Base-by-base conservation (phyloP, 2,888 invertebrate genomes). In the Venusia cambrica region DNA sequence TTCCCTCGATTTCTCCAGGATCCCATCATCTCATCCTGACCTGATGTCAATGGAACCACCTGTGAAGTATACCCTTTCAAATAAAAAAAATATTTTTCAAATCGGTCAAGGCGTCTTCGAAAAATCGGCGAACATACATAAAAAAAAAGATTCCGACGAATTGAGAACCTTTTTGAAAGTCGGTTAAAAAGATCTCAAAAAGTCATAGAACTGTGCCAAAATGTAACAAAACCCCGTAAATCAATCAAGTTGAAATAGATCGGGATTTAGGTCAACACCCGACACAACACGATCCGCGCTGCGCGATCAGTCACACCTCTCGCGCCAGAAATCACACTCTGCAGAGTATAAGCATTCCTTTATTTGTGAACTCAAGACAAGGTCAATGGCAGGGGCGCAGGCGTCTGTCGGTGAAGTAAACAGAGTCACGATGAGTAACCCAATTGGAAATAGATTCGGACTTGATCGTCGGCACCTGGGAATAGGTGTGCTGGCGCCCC, bases 371-470 rank as follows among this genome's bases (percentile, higher is more conserved):
- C 58, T 55, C 51, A 63, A 63, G 65, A 70, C 81, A 83, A 84
- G 85, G 84, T 84, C 85, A 85, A 81, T 84, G 81, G 74, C 81
- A 79, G 69, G 58, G 64, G 57, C 64, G 36, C 45, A 56, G 62
- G 60, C 73, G 75, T 79, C 76, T 77, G 78, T 70, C 72, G 62
- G 62, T 63, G 68, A 66, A 71, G 68, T 77, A 77, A 76, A 78
- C 76, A 76, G 65, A 74, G 64, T 61, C 57, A 53, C 65, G 63
- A 70, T 84, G 85, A 84, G 74, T 81, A 83, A 83, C 69, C 54
- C 46, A 56, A 42, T 38, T 66, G 22, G 47, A 81, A 80, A 78
- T 83, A 81, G 77, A 78, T 79, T 74, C 77, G 72, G 51, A 64
- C 59, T 64, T 67, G 56, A 66, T 62, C 57, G 48, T 54, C 57